Conservation (phyloP, 2,888 invertebrate species). For the Pogonocherus hispidulus region DNA sequence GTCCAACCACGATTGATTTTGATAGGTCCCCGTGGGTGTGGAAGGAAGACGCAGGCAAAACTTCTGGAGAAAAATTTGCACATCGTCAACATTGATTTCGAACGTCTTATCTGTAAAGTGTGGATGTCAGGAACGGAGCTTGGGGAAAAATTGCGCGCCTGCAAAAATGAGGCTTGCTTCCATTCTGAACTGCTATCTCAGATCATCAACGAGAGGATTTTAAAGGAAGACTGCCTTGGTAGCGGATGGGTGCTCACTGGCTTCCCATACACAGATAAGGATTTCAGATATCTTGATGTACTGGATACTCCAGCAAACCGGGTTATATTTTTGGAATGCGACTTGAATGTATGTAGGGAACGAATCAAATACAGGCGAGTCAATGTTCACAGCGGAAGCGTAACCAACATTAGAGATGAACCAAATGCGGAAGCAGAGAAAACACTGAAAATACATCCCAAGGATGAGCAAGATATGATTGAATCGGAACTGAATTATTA, state of each 20-base stretch:
- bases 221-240: constrained; percentile 72
- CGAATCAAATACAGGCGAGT: constrained; percentile 57
- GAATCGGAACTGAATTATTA: constrained; percentile 65
- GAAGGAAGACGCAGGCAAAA: constrained; percentile 72
- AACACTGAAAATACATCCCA: constrained; percentile 61
- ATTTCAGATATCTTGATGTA: constrained; percentile 74
- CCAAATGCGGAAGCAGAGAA: constrained; percentile 49
- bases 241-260: constrained; percentile 77
- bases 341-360: constrained; percentile 63
- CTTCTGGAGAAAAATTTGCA: constrained; percentile 71
- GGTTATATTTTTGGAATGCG: constrained; percentile 65
- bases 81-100: constrained; percentile 73
- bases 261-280: constrained; percentile 72
- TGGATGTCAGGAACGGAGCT: constrained; percentile 64
- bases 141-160: constrained; percentile 61
- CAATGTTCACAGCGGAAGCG: constrained; percentile 62
- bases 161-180: constrained; percentile 62
- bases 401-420: constrained; percentile 52
- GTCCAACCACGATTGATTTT: constrained; percentile 74
- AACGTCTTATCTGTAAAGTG: constrained; percentile 71
- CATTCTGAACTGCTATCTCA: constrained; percentile 63
- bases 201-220: constrained; percentile 67
- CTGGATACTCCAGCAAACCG: constrained; percentile 75
- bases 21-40: constrained; percentile 74
- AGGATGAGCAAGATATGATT: constrained; percentile 58